Evolutionary conservation across 1,140 invertebrate genomes (phyloP).

Genomic region (Neodiprion virginianus): DNA sequence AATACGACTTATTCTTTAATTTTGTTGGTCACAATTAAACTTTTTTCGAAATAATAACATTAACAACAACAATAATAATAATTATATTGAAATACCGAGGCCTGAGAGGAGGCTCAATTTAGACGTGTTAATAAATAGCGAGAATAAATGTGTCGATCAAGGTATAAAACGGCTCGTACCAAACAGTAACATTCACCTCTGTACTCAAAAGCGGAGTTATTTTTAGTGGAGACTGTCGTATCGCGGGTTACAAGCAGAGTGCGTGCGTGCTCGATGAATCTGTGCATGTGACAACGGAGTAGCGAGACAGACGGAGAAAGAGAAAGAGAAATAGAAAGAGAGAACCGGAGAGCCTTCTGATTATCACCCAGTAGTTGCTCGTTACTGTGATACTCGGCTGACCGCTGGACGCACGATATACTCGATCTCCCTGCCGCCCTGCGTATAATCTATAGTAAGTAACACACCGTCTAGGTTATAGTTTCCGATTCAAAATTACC

Average conservation of each 20-base stretch:
- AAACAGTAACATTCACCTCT: slow-evolving; percentile 14
- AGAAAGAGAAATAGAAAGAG: neutral
- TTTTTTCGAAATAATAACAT: neutral
- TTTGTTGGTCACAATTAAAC: neutral
- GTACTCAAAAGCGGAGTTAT: neutral
- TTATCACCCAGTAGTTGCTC: no score
- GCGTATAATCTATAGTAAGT: slow-evolving; percentile 6
- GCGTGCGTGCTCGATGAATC: neutral
- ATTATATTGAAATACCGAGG: slow-evolving; percentile 28
- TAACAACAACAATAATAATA: slow-evolving; percentile 26
- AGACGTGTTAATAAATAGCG: neutral
- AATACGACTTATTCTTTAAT: neutral
- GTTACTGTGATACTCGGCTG: slow-evolving; percentile 15
- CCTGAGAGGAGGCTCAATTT: slow-evolving; percentile 26
- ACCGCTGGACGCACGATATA: slow-evolving; percentile 26
- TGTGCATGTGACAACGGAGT: neutral
- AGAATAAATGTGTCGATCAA: slow-evolving; percentile 52
- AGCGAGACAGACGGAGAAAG: neutral
- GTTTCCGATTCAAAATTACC: no score
- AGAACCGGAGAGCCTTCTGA: slow-evolving; percentile 1
- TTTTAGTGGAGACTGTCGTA: slow-evolving; percentile 1
- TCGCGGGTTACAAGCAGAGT: neutral
- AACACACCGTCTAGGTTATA: neutral
- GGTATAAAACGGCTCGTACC: slow-evolving; percentile 45
- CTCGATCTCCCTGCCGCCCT: neutral